These are phyloP conservation scores for Mustela lutreola DNA, from an alignment of 2,113 vertebrate species.

Conservation along the genomic window DNA sequence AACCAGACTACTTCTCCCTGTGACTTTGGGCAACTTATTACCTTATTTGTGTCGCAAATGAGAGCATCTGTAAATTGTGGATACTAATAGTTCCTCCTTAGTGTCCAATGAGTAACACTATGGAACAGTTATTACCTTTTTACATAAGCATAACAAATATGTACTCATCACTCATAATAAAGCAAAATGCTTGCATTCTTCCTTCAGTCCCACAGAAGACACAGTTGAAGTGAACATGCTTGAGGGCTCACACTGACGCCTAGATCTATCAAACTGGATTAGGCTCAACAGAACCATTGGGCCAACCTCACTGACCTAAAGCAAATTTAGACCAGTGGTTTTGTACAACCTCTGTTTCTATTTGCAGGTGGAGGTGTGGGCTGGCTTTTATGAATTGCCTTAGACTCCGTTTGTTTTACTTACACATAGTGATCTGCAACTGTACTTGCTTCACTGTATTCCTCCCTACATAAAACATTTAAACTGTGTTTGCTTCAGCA, in stretches of 20 bases:
- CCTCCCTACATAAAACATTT: not conserved
- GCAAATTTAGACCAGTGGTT: not conserved
- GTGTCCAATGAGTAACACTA: not conserved
- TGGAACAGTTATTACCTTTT: not conserved
- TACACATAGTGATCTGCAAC: not conserved
- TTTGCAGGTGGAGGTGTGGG: not conserved
- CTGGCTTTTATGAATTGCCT: not conserved
- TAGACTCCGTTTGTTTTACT: not conserved
- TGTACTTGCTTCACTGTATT: fast-evolving
- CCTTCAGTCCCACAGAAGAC: not conserved
- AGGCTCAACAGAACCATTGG: not conserved
- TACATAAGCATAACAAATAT: not conserved
- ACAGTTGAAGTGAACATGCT: not conserved
- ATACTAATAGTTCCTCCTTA: not conserved
- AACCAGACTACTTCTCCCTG: not conserved
- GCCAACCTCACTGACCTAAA: not conserved
- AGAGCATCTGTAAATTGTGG: not conserved
- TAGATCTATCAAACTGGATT: not conserved
- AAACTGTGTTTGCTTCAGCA: not conserved
- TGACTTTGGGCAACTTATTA: not conserved
- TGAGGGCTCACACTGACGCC: not conserved
- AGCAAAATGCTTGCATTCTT: not conserved
- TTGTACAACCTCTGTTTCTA: not conserved
- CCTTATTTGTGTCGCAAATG: not conserved
- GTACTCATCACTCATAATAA: not conserved